These are phyloP conservation scores for Lycia hirtaria DNA, from an alignment of 2,888 invertebrate species.

Conservation along the genomic window DNA sequence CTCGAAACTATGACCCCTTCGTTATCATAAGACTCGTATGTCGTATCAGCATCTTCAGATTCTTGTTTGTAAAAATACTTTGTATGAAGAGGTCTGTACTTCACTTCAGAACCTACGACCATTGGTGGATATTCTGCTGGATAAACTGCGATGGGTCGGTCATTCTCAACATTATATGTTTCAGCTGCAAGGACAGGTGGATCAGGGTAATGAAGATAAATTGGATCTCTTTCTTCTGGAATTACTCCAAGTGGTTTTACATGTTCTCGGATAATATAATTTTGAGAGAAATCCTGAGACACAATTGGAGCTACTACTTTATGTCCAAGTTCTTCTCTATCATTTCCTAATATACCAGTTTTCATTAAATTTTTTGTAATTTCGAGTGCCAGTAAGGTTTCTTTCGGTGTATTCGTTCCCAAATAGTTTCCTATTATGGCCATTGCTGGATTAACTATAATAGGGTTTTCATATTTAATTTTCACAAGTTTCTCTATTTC, in stretches of 20 bases:
- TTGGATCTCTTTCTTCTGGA: slow-evolving; percentile 16
- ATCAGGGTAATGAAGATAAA: slow-evolving; percentile 1
- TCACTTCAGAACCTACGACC: slow-evolving; percentile 25
- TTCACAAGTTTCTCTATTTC: slow-evolving; percentile 1
- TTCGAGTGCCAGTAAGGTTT: slow-evolving; percentile 49
- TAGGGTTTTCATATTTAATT: slow-evolving; percentile 17
- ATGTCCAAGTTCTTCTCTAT: slow-evolving; percentile 33
- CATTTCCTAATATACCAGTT: slow-evolving; percentile 44
- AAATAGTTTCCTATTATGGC: slow-evolving; percentile 47
- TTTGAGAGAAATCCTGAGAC: slow-evolving; percentile 6
- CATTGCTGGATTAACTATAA: slow-evolving; percentile 39
- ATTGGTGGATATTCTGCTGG: slow-evolving; percentile 15
- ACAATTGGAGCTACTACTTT: slow-evolving; percentile 32
- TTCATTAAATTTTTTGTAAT: slow-evolving; percentile 47
- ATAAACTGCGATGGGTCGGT: slow-evolving; percentile 5
- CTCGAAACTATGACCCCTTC: slow-evolving; percentile 46
- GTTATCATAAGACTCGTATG: slow-evolving; percentile 45
- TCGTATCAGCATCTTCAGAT: slow-evolving; percentile 43
- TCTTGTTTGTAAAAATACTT: slow-evolving; percentile 53
- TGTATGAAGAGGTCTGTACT: slow-evolving; percentile 30
- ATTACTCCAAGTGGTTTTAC: slow-evolving; percentile 5
- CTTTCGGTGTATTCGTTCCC: slow-evolving; percentile 46
- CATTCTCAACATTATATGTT: slow-evolving; percentile 12
- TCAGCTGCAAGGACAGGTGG: slow-evolving; percentile 6
- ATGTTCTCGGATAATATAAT: slow-evolving; percentile 14